phyloP scores from a whole-genome alignment of 2,888 invertebrate species.

The Athalia cordata region DNA sequence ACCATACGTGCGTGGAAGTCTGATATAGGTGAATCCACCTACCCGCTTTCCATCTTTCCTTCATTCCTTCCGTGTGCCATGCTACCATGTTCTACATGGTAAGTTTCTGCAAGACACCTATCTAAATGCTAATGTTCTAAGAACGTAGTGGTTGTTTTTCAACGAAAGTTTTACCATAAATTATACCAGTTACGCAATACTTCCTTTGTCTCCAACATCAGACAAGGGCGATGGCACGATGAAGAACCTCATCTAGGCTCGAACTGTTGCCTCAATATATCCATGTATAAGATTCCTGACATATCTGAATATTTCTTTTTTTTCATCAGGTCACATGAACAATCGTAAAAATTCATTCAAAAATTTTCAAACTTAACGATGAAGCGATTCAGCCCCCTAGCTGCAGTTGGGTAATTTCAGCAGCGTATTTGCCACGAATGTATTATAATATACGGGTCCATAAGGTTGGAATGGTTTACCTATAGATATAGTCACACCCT shows the following conservation, averaged over 20 bases:
- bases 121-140: constrained; percentile 38
- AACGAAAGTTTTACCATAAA: constrained; percentile 29
- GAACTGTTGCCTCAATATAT: background rate
- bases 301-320: too few species aligned
- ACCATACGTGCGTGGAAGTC: constrained; percentile 24
- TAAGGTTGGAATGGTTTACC: too few species aligned
- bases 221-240: constrained; percentile 3
- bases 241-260: background rate
- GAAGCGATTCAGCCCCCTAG: background rate
- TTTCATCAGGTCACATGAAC: too few species aligned
- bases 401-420: too few species aligned
- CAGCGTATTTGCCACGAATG: too few species aligned
- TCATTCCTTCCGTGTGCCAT: constrained; percentile 18
- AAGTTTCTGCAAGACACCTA: constrained; percentile 20
- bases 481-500: too few species aligned
- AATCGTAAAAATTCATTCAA: too few species aligned
- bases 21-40: background rate
- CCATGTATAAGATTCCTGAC: too few species aligned
- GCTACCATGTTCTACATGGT: background rate
- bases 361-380: background rate
- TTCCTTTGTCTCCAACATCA: constrained; percentile 8
- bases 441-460: too few species aligned
- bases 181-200: constrained; percentile 5
- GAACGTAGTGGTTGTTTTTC: constrained; percentile 27
- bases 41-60: background rate